A percentile compares a stretch with the other conserved stretches of the same genome.
These are phyloP conservation scores for Drosophila kepulauana DNA, from an alignment of 1,140 invertebrate genomes.

Conservation along the genomic window DNA sequence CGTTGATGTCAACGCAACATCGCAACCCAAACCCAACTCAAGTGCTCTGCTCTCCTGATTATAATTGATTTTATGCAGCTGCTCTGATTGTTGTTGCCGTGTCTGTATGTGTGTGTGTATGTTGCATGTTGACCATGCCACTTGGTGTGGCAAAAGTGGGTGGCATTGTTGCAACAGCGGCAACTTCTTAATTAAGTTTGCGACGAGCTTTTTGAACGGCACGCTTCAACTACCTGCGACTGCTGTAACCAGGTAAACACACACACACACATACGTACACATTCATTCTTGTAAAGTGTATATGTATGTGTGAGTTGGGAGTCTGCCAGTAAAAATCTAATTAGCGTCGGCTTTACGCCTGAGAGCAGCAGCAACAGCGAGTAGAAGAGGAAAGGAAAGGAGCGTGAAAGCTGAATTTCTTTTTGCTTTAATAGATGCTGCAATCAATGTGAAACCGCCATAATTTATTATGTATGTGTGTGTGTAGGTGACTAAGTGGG, in stretches of 20 bases:
- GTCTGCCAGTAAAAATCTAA: conserved; percentile 59
- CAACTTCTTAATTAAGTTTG: conserved; percentile 80
- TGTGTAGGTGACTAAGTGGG: conserved; percentile 19
- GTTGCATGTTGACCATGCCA: conserved; percentile 23
- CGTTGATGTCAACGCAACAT: neutral
- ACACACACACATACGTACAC: conserved; percentile 11
- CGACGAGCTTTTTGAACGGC: conserved; percentile 50
- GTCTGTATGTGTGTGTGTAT: neutral
- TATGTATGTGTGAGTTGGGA: conserved; percentile 19
- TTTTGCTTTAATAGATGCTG: conserved; percentile 55
- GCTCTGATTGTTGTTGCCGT: conserved; percentile 5
- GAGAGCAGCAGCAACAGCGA: neutral
- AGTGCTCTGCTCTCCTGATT: conserved; percentile 31
- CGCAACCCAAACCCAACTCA: neutral
- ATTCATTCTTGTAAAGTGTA: neutral
- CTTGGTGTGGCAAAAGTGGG: conserved; percentile 19
- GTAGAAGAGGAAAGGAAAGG: neutral
- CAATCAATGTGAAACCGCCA: conserved; percentile 64
- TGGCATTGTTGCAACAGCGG: conserved; percentile 49
- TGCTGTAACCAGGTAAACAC: conserved; percentile 11
- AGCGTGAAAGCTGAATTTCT: conserved; percentile 40
- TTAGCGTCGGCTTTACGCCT: conserved; percentile 44
- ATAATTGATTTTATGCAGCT: conserved; percentile 71
- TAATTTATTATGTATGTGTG: conserved; percentile 20
- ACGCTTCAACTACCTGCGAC: neutral